A percentile compares a stretch with the other conserved stretches of the same genome.
These are phyloP conservation scores for Anhinga anhinga DNA, from an alignment of 2,113 vertebrate genomes.

Conservation along the genomic window DNA sequence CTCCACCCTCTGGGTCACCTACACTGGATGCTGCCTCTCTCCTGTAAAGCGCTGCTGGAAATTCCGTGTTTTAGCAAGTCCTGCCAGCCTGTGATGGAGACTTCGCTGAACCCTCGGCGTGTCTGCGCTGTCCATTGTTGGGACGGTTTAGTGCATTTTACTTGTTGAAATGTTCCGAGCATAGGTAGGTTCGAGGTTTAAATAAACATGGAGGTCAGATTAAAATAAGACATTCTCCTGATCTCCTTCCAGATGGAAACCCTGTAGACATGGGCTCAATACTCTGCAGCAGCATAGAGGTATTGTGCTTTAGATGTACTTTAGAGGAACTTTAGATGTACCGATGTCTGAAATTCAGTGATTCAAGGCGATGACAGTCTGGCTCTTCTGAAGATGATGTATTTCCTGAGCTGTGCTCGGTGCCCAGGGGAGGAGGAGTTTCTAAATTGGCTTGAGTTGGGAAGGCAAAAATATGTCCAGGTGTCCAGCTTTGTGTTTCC, in stretches of 20 bases:
- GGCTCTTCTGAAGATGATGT: background rate
- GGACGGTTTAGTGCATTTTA: accelerated
- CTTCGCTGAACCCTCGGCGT: accelerated
- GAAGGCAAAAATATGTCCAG: background rate
- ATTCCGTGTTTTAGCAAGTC: accelerated
- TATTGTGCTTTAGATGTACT: accelerated
- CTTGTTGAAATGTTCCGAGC: background rate
- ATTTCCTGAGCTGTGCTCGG: background rate
- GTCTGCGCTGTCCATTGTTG: background rate
- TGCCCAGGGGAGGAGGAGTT: background rate
- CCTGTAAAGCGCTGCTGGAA: background rate
- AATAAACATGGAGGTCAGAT: background rate
- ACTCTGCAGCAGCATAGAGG: background rate
- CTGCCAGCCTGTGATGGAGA: background rate
- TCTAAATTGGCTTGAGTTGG: background rate
- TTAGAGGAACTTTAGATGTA: background rate
- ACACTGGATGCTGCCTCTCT: background rate
- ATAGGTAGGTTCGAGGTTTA: background rate
- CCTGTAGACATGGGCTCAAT: accelerated
- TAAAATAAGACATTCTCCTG: background rate
- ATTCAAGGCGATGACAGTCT: background rate
- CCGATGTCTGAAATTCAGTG: background rate
- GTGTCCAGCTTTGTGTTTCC: too few relatives aligned
- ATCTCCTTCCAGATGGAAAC: background rate
- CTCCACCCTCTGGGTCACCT: too few relatives aligned